A percentile compares a stretch with the other conserved stretches of the same genome.
These are phyloP conservation scores for Rousettus leschenaultii DNA, from an alignment of 2,113 vertebrate species.

Conservation along the genomic window DNA sequence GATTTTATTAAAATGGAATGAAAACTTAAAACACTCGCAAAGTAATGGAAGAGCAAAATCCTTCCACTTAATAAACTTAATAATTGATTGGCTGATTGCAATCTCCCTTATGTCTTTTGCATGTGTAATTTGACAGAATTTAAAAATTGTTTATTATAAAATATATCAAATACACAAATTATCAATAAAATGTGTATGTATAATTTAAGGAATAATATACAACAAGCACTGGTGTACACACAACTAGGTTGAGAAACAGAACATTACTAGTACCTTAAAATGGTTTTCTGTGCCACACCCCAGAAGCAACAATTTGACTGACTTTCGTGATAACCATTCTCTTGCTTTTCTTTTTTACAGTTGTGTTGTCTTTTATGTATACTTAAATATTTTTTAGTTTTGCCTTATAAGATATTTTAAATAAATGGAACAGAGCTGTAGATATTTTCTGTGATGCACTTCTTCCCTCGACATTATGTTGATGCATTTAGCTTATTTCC, in stretches of 20 bases:
- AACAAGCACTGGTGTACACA: background rate
- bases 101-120: background rate
- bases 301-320: background rate
- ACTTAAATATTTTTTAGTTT: background rate
- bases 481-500: background rate
- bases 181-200: background rate
- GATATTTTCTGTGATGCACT: background rate
- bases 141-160: background rate
- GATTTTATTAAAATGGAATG: constrained; percentile 32
- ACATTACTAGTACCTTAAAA: background rate
- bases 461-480: background rate
- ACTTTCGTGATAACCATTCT: background rate
- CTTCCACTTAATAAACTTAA: background rate
- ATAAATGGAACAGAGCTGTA: background rate
- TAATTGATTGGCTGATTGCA: background rate
- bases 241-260: background rate
- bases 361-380: background rate
- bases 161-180: background rate
- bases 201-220: background rate
- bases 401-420: background rate
- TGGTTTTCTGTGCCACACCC: background rate
- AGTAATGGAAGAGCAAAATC: constrained; percentile 7
- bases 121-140: background rate
- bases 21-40: constrained; percentile 17
- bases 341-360: background rate